Base-by-base conservation (phyloP, 37 sponge, comb jelly and placozoan species). In the Dysidea cf. avara region DNA sequence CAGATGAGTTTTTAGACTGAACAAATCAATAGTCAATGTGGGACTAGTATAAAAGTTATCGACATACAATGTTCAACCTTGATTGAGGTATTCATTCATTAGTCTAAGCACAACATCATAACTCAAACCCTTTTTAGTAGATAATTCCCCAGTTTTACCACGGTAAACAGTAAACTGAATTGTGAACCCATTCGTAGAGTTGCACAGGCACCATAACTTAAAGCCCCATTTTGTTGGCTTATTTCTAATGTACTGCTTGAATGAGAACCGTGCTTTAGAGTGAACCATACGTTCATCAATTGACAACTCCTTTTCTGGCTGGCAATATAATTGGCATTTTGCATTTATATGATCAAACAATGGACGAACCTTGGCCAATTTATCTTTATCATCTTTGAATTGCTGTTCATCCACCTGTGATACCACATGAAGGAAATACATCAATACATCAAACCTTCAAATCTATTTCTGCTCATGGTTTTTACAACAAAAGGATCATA, bases 1-100 rank as follows among this genome's bases (percentile, higher is more conserved):
- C 5, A 31, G 32, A 7, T 55, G 22, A 31, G 36, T 71, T 5
- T 32, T 34, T 36, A 5, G 29, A 13, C 5, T 56, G 3, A 31
- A 28, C 11, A 71, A 36, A 21, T 32, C 29, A 54, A 29, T 13
- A 9, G 26, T 7, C 13, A 56, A 11, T 29, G 50, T 68, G 6
- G 69, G 69, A 21, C 48, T 29, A 7, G 69, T 68, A 14, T 68
- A 68, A 14, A 68, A 68, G 26, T 68, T 68, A 49, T 68, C 50
- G 6, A 47, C 22, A 43, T 39, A 68, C 9, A 43, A n/a, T 6
- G 3, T 20, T 5, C 39, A 68, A 3, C 69, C 69, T 14, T 68
- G 69, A 68, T 68, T 11, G 9, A 21, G 49, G 20, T 68, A 68
- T 6, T 20, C 17, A 20, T 68, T 25, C 32, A 40, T 43, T 20